These are phyloP conservation scores for Apeira syringaria DNA, from an alignment of 2,888 invertebrate genomes.

Conservation along the genomic window DNA sequence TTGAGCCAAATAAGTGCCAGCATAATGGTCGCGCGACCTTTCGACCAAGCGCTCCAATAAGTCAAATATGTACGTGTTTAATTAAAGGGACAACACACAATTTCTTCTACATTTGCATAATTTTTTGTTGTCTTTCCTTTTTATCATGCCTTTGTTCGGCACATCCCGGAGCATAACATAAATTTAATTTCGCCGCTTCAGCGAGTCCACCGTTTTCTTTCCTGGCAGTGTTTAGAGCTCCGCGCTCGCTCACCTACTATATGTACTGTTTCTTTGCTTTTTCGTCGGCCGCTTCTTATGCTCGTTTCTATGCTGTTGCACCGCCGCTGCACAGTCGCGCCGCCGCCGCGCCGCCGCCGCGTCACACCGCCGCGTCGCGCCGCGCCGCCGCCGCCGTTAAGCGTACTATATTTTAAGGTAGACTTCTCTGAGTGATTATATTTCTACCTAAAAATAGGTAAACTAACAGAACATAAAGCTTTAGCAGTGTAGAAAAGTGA, in stretches of 20 bases:
- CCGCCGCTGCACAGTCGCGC: no score
- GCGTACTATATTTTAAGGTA: constrained; percentile 11
- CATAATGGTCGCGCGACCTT: no score
- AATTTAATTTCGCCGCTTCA: constrained; percentile 17
- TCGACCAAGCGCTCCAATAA: no score
- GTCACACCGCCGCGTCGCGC: no score
- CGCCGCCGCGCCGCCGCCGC: no score
- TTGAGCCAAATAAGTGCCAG: no score
- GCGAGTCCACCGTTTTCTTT: constrained; percentile 3
- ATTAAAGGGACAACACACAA: no score
- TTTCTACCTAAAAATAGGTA: constrained; percentile 15
- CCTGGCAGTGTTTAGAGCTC: constrained; percentile 4
- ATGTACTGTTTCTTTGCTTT: constrained; percentile 11
- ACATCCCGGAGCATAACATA: constrained; percentile 10
- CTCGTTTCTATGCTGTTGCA: no score
- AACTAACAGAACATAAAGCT: background rate
- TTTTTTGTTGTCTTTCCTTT: no score
- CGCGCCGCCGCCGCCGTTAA: constrained; percentile 7
- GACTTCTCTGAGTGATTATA: constrained; percentile 3
- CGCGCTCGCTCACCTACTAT: constrained; percentile 5
- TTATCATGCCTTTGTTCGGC: constrained; percentile 2
- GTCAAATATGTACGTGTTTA: no score
- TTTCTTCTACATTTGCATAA: no score
- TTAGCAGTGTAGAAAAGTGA: background rate
- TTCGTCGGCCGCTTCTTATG: constrained; percentile 3